Evolutionary conservation across 2,113 vertebrate genomes (phyloP).

Genomic region (Chamaetylas fuelleborni): DNA sequence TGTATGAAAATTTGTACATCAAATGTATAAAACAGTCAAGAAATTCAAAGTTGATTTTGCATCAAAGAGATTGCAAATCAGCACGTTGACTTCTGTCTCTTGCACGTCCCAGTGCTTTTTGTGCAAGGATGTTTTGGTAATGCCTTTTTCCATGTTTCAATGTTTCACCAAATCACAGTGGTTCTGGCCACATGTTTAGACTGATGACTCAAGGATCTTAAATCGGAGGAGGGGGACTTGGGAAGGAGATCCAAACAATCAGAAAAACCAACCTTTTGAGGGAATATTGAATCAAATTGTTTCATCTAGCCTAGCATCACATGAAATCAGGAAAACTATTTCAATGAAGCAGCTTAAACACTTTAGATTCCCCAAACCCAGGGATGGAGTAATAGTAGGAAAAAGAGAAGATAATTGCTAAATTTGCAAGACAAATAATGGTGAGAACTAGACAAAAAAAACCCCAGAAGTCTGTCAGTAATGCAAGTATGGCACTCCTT

Average conservation of each 20-base stretch:
- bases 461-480: background rate
- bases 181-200: background rate
- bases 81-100: accelerated
- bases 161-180: background rate
- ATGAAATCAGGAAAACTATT: background rate
- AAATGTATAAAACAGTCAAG: background rate
- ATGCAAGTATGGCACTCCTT: background rate
- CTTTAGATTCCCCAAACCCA: background rate
- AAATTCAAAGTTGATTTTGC: background rate
- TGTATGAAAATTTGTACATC: background rate
- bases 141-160: accelerated
- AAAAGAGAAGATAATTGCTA: background rate
- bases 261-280: background rate
- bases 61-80: background rate
- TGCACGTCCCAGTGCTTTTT: accelerated
- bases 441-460: background rate
- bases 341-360: background rate
- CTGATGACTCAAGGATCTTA: background rate
- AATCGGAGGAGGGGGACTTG: accelerated
- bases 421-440: background rate
- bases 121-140: background rate
- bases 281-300: background rate
- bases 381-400: background rate
- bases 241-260: background rate
- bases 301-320: background rate